phyloP scores from a whole-genome alignment of 2,888 invertebrate genomes.

The Panopea generosa region DNA sequence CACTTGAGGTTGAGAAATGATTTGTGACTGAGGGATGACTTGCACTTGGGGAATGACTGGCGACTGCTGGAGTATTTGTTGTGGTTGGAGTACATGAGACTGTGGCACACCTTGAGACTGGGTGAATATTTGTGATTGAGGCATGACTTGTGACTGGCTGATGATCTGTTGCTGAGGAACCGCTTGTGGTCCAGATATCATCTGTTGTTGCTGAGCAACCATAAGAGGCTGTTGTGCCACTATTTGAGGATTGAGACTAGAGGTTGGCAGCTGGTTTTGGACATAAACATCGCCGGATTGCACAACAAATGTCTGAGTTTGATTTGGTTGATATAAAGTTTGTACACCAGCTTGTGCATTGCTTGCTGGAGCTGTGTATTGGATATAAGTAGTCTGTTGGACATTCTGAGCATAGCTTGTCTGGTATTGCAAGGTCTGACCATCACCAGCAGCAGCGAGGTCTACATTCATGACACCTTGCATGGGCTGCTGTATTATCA shows the following conservation, averaged over 20 bases:
- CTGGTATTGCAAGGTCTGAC: slow-evolving; percentile 56
- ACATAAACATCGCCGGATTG: slow-evolving; percentile 51
- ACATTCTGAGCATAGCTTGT: slow-evolving; percentile 43
- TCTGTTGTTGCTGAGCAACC: slow-evolving; percentile 49
- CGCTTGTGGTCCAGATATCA: slow-evolving; percentile 42
- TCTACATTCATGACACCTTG: slow-evolving; percentile 52
- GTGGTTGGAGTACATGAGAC: no score
- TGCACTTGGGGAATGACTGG: slow-evolving; percentile 44
- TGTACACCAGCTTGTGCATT: slow-evolving; percentile 38
- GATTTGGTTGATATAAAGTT: slow-evolving; percentile 43
- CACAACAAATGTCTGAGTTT: slow-evolving; percentile 58
- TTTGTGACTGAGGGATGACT: slow-evolving; percentile 8
- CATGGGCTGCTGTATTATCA: slow-evolving; percentile 56
- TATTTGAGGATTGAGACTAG: slow-evolving; percentile 47
- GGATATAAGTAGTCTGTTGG: slow-evolving; percentile 57
- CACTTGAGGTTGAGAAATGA: slow-evolving; percentile 32
- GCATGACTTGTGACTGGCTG: no score
- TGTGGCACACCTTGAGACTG: slow-evolving; percentile 46
- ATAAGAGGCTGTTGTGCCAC: slow-evolving; percentile 40
- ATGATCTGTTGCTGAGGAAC: slow-evolving; percentile 39
- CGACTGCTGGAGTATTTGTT: slow-evolving; percentile 37
- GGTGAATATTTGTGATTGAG: slow-evolving; percentile 16
- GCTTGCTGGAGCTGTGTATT: slow-evolving; percentile 43
- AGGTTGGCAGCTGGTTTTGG: slow-evolving; percentile 43
- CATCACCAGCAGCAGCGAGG: slow-evolving; percentile 33